phyloP scores from a whole-genome alignment of 2,113 vertebrate species.

The Coracopsis vasa region DNA sequence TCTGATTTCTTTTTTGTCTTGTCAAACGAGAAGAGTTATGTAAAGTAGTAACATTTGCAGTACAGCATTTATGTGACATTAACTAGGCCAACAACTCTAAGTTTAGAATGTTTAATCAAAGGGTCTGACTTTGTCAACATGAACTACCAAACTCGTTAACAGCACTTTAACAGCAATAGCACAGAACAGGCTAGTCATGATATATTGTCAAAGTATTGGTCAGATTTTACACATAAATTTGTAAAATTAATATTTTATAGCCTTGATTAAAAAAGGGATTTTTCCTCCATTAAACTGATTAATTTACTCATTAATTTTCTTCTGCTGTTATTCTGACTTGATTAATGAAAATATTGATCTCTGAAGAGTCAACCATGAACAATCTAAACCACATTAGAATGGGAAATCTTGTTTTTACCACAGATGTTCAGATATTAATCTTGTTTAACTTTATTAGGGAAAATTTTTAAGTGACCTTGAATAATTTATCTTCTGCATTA shows the following conservation, averaged over 20 bases:
- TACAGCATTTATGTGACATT: not conserved
- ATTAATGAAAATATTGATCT: not conserved
- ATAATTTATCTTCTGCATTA: not conserved
- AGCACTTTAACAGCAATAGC: not conserved
- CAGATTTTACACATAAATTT: not conserved
- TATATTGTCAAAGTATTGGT: not conserved
- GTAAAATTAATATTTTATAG: not conserved
- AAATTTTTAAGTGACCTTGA: not conserved
- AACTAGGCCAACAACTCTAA: not conserved
- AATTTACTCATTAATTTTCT: not conserved
- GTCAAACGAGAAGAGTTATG: not conserved
- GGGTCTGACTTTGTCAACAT: not conserved
- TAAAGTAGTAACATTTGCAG: not conserved
- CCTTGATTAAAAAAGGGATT: not conserved
- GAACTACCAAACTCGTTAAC: not conserved
- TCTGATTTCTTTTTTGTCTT: not conserved
- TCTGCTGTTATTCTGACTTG: not conserved
- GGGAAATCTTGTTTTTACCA: not conserved
- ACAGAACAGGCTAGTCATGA: not conserved
- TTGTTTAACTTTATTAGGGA: not conserved
- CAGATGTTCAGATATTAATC: not conserved
- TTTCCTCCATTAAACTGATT: not conserved
- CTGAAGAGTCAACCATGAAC: not conserved
- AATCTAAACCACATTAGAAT: not conserved
- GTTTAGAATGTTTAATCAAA: not conserved